Base-by-base conservation (phyloP, 1,140 invertebrate genomes). In the Drosophila lacertosa region DNA sequence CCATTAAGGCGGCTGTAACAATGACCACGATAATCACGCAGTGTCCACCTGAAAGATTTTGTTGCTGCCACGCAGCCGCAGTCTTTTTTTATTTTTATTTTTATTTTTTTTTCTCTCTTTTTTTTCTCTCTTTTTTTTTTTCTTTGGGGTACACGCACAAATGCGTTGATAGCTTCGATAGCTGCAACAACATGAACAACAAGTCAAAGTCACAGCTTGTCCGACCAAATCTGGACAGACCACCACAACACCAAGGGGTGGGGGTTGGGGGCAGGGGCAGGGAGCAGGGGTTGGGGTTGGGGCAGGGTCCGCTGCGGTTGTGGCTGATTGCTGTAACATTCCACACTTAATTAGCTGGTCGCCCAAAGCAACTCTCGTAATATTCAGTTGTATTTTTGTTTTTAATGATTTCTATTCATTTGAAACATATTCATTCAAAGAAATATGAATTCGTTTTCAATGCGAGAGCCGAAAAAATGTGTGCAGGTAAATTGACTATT, bases 1-100 rank as follows among this genome's bases (percentile, higher is more conserved):
- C 86, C 78, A 88, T 88, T 88, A 78, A 88, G 75, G 83, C 77
- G 47, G 59, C 70, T 66, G 64, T 66, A 86, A 86, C 77, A 86
- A 88, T 88, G 77, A 76, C 77, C 72, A 83, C 74, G 74, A 86
- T 82, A 86, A 86, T 82, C 83, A 88, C 82, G 58, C 42, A 59
- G 48, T n/a, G n/a, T n/a, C 54, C 53, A 50, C 26, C n/a, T n/a
- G n/a, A n/a, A n/a, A n/a, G n/a, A 26, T 26, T 24, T 24, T 24
- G 24, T 24, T 11, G 20, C 22, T 11, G 10, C 20, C 6, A n/a
- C 11, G 18, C 42, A 20, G 39, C 3, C 16, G 15, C 15, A 37
- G 35, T 13, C n/a, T n/a, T n/a, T n/a, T n/a, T n/a, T n/a, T n/a
- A n/a, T n/a, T n/a, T n/a, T n/a, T n/a, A n/a, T n/a, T n/a, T n/a